Base-by-base conservation (phyloP, 1,140 invertebrate genomes). In the Cyclina sinensis region DNA sequence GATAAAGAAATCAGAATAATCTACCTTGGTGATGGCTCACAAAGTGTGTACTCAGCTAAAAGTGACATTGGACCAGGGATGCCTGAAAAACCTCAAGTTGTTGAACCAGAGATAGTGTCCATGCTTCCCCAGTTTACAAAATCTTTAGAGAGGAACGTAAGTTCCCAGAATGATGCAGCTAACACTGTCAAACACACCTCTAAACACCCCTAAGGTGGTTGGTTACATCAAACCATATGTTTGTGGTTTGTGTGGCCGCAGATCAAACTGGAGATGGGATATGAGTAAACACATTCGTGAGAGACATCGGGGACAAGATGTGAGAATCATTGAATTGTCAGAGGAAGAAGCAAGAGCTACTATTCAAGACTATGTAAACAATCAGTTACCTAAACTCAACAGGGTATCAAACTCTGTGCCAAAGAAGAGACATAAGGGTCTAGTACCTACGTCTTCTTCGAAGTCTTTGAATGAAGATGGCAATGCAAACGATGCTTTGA, bases 211-310 rank as follows among this genome's bases (percentile, higher is more conserved):
- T 2, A 94, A 94, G 87, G 86, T 90, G 43, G 91, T 94, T 90
- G 93, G 93, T 14, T 94, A 94, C 79, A 91, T 92, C 27, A 94
- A 93, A 79, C 98, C 98, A 5, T 99, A 99, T 94, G 98, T 98
- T 95, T 99, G 99, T 96, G 99, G 98, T 3, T 96, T 98, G 3
- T 99, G 99, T 96, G 97, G 97, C 32, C 98, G 99, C 94, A 97
- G 98, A 89, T 99, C 98, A 32, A 99, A 99, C 95, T 99, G 98
- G 98, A 97, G 98, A 91, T 99, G 98, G 98, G 98, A 99, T 96
- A 98, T 99, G 85, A 99, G 92, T 80, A 95, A 94, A 59, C 94
- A 95, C 74, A 93, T 95, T 48, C 79, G 92, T 78, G 88, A 91
- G 4, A 92, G 91, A 73, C 94, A 94, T 91, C 51, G 16, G 2